Base-by-base conservation (phyloP, 2,113 vertebrate species). In the Scytalopus superciliaris region DNA sequence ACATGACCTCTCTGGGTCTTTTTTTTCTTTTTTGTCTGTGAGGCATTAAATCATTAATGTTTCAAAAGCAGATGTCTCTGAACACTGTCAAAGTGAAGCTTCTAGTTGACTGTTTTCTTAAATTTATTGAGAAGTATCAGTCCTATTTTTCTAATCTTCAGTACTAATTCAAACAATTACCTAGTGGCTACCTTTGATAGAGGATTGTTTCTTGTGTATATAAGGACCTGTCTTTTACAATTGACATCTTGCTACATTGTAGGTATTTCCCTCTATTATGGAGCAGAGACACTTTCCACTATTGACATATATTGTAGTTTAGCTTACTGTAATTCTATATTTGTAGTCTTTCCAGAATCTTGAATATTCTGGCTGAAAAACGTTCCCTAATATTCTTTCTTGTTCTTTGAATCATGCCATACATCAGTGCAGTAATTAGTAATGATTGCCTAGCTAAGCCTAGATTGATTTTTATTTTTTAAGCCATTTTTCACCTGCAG, bases 31-130 rank as follows among this genome's bases (percentile, higher is more conserved):
- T 92, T 80, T 62, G 35, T 85, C 56, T 97, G 84, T 67, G 50
- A 95, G 82, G 50, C 57, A 94, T 96, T 93, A 96, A 95, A 96
- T 97, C 81, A 94, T 92, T 94, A 95, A 92, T 87, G 42, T 88
- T 96, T 89, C 90, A 85, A 96, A 96, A 96, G 92, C 94, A 87
- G 30, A 66, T 92, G 44, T 78, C 56, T 83, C 93, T 94, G 82
- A 96, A 84, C 24, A 28, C 67, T 89, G 70, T 85, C 47, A 87
- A 95, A 93, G 67, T 47, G 40, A 85, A 92, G 50, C 82, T 85
- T 57, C 76, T 92, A 47, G 59, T 77, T 94, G 83, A 81, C 21
- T 64, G 24, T 28, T 90, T 96, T 87, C 63, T 94, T 90, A 73
- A 92, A 83, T 82, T 91, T 92, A 14, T 69, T 59, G 39, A 89